A percentile compares a stretch with the other conserved stretches of the same genome.
Evolutionary conservation across 2,888 invertebrate genomes (phyloP).

Genomic region (Pterostichus madidus): DNA sequence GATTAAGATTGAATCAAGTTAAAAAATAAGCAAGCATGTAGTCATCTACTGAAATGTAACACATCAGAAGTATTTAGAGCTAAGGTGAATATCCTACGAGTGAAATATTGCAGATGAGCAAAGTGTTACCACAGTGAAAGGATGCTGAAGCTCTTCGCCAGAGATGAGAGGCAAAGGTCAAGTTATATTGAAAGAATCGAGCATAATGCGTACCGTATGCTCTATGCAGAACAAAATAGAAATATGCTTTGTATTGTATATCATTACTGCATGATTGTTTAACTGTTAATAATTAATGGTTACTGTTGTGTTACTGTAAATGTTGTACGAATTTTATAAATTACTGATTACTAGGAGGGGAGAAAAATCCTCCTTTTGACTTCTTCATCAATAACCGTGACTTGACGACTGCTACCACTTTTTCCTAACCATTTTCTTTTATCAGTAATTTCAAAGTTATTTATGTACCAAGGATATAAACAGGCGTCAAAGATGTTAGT

Average conservation of each 20-base stretch:
- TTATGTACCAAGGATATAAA: too few relatives aligned
- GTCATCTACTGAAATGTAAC: constrained; percentile 6
- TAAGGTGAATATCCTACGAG: constrained; percentile 49
- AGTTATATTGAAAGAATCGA: constrained; percentile 5
- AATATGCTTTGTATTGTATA: constrained; percentile 14
- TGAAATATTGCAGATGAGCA: constrained; percentile 46
- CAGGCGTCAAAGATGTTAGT: too few relatives aligned
- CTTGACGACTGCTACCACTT: too few relatives aligned
- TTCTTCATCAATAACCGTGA: too few relatives aligned
- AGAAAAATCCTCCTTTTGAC: too few relatives aligned
- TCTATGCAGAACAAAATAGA: not conserved
- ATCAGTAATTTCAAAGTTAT: too few relatives aligned
- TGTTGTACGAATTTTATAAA: not conserved
- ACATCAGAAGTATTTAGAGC: constrained; percentile 2
- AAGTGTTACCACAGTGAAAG: constrained; percentile 28
- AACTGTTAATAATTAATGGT: constrained; percentile 29
- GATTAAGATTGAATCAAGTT: not conserved
- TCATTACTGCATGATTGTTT: constrained; percentile 30
- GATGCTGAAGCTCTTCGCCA: not conserved
- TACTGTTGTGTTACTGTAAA: constrained; percentile 19
- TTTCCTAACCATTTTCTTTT: too few relatives aligned
- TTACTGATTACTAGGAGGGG: constrained; percentile 6
- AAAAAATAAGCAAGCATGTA: not conserved
- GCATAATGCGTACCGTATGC: constrained; percentile 2
- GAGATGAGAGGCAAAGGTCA: constrained; percentile 16